Evolutionary conservation across 1,140 invertebrate genomes (phyloP).

Genomic region (Sycobia sp.): DNA sequence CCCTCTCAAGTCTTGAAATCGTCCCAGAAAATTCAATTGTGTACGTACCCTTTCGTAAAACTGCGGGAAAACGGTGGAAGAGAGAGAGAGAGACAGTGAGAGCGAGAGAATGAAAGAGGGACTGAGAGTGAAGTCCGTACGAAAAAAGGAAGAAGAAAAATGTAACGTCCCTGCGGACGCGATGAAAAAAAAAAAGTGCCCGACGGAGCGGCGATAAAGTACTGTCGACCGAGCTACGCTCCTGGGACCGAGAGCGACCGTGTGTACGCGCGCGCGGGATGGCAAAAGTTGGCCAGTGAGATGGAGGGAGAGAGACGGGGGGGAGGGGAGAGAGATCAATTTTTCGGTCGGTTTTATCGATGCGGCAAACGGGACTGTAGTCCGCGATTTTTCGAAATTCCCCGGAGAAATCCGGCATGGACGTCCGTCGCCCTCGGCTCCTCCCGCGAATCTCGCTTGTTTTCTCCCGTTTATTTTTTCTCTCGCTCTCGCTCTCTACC

Average conservation of each 20-base stretch:
- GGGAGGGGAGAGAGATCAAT: slow-evolving; percentile 33
- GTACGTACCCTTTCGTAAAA: slow-evolving; percentile 22
- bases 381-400: slow-evolving; percentile 53
- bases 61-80: slow-evolving; percentile 42
- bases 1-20: background rate
- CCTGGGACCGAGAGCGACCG: too few species aligned
- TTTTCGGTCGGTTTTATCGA: slow-evolving; percentile 38
- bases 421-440: too few species aligned
- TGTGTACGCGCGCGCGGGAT: too few species aligned
- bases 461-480: slow-evolving; percentile 19
- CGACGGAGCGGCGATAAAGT: slow-evolving; percentile 37
- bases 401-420: slow-evolving; percentile 57
- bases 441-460: slow-evolving; percentile 46
- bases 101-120: slow-evolving; percentile 18
- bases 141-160: too few species aligned
- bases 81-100: slow-evolving; percentile 39
- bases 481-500: background rate
- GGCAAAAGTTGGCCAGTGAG: too few species aligned
- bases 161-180: slow-evolving; percentile 38
- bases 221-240: slow-evolving; percentile 36
- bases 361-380: slow-evolving; percentile 42
- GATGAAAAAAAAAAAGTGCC: slow-evolving; percentile 20
- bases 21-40: background rate
- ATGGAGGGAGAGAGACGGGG: slow-evolving; percentile 2
- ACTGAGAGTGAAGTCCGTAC: background rate